Base-by-base conservation (phyloP, 1,140 invertebrate species). In the Drosophila watanabei region DNA sequence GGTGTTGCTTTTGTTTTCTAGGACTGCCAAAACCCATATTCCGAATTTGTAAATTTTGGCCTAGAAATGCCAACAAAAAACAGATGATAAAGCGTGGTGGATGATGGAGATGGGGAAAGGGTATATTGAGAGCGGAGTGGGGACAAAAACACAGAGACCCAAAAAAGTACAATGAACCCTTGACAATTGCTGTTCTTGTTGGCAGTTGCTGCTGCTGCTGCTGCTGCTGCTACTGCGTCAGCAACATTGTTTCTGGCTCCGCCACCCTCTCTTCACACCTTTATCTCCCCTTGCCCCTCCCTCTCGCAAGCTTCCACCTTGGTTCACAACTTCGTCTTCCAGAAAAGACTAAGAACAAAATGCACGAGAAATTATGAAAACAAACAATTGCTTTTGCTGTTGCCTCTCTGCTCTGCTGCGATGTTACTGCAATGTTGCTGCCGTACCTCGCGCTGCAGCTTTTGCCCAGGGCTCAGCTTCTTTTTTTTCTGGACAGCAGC, bases 81-180 rank as follows among this genome's bases (percentile, higher is more conserved):
- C 39, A 13, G n/a, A 58, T 45, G 43, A 58, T 49, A 56, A 63
- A 62, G 18, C 39, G 37, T 54, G 30, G 35, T n/a, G n/a, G 28
- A n/a, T 33, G 41, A n/a, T 45, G 48, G 14, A 9, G 32, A 57
- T 48, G 18, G 28, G 30, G 39, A 32, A 35, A 24, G 37, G 63
- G 28, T 54, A 28, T 28, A 48, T 16, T 20, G 45, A 28, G 33
- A 10, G 24, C 20, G 13, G n/a, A 43, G 24, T 43, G 66, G 35
- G 52, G 30, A 20, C 52, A 51, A 54, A 51, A 54, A 43, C 16
- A 16, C 72, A 68, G 39, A 77, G 72, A 69, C 71, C 80, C 84
- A 75, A 87, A 87, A 87, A 80, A 84, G 84, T 87, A 77, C 84
- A 87, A 80, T 87, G 84, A 87, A 87, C 84, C 72, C 79, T 66